Evolutionary conservation across 2,888 invertebrate genomes (phyloP).

Genomic region (Leucozona laternaria): DNA sequence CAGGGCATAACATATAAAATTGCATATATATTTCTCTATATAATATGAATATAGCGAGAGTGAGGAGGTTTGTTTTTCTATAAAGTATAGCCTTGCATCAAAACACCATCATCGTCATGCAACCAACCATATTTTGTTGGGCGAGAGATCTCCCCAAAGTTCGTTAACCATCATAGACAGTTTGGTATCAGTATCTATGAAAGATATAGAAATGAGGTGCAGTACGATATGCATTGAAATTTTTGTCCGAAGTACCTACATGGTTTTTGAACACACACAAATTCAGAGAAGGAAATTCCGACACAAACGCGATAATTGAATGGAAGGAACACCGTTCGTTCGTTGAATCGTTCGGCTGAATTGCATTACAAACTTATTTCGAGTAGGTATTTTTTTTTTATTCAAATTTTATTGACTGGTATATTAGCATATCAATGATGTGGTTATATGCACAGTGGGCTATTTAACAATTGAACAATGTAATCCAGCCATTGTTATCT

Average conservation of each 20-base stretch:
- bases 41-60: conserved; percentile 21
- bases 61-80: conserved; percentile 21
- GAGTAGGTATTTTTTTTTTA: conserved; percentile 29
- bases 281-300: conserved; percentile 13
- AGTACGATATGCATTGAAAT: conserved; percentile 16
- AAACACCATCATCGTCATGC: conserved; percentile 36
- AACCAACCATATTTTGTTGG: conserved; percentile 44
- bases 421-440: conserved; percentile 47
- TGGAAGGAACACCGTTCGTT: conserved; percentile 40
- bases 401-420: conserved; percentile 54
- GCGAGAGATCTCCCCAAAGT: conserved; percentile 62
- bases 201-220: conserved; percentile 15
- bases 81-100: conserved; percentile 17
- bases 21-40: neutral
- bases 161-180: conserved; percentile 50
- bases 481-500: neutral
- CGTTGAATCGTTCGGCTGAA: conserved; percentile 33
- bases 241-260: conserved; percentile 35
- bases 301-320: conserved; percentile 49
- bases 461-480: neutral
- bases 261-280: neutral
- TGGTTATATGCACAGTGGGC: neutral
- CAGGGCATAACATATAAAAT: conserved; percentile 69
- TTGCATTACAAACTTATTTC: conserved; percentile 30
- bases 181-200: conserved; percentile 19